Evolutionary conservation across 2,797 vertebrate genomes (phyloP).

Genomic region (Rhinichthys osculus): DNA sequence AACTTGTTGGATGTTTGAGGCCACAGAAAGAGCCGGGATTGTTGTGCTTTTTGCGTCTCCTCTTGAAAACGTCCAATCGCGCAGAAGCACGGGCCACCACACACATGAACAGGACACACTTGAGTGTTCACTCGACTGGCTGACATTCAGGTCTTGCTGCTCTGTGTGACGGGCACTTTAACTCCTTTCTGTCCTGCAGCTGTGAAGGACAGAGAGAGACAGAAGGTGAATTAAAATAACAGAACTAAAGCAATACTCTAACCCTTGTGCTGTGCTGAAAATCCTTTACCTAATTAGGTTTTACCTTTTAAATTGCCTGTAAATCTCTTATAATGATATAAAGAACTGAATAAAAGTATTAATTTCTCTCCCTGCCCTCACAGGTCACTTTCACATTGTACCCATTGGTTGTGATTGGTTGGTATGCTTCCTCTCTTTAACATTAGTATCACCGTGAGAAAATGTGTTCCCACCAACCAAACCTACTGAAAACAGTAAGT

Average conservation of each 20-base stretch:
- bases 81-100: constrained; percentile 71
- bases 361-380: neutral
- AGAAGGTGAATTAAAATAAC: neutral
- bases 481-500: neutral
- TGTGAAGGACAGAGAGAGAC: constrained; percentile 64
- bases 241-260: neutral
- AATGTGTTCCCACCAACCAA: neutral
- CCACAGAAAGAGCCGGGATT: constrained; percentile 27
- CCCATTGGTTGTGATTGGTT: neutral
- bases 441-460: too few species aligned
- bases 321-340: neutral
- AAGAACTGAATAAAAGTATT: neutral
- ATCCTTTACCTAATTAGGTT: neutral
- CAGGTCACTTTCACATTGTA: neutral
- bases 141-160: constrained; percentile 77
- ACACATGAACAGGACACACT: constrained; percentile 64
- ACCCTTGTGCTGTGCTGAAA: neutral
- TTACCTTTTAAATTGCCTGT: neutral
- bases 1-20: constrained; percentile 20
- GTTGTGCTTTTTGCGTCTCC: constrained; percentile 59
- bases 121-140: constrained; percentile 56
- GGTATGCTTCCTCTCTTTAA: neutral
- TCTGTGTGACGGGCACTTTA: constrained; percentile 83
- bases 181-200: constrained; percentile 87
- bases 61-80: constrained; percentile 56